These are phyloP conservation scores for Heterocephalus glaber DNA, from an alignment of 2,113 vertebrate genomes.

Conservation along the genomic window DNA sequence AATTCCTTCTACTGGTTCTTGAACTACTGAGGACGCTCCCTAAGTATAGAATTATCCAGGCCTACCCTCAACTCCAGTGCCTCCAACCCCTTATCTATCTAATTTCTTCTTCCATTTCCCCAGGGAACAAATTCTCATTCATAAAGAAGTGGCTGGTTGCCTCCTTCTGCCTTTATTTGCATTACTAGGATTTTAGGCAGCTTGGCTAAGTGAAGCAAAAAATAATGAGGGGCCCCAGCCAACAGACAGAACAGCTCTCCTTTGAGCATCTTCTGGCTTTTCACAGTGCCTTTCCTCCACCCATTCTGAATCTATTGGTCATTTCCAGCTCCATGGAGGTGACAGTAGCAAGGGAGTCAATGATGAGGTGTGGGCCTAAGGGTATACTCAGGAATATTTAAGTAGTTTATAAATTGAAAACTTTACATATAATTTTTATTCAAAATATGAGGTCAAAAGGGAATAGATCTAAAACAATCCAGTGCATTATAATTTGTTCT, in stretches of 20 bases:
- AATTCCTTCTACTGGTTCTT: background rate
- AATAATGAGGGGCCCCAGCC: background rate
- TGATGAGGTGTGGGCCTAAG: background rate
- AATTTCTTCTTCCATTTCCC: background rate
- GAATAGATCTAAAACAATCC: background rate
- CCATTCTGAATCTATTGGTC: background rate
- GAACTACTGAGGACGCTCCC: background rate
- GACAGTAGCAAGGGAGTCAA: background rate
- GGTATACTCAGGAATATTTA: background rate
- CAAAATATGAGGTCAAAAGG: background rate
- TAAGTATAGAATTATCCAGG: background rate
- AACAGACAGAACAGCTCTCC: background rate
- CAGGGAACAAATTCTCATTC: background rate
- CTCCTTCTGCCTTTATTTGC: constrained; percentile 42
- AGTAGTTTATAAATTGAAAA: background rate
- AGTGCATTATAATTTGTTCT: background rate
- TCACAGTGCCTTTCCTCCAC: background rate
- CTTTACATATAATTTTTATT: background rate
- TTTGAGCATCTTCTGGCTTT: background rate
- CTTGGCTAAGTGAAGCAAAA: constrained; percentile 44
- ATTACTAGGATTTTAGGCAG: constrained; percentile 31
- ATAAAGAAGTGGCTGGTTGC: background rate
- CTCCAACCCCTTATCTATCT: background rate
- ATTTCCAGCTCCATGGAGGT: background rate
- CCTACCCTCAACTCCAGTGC: background rate